A percentile compares a stretch with the other conserved stretches of the same genome.
Conservation (phyloP, 2,797 vertebrate species). For the Mallotus villosus region DNA sequence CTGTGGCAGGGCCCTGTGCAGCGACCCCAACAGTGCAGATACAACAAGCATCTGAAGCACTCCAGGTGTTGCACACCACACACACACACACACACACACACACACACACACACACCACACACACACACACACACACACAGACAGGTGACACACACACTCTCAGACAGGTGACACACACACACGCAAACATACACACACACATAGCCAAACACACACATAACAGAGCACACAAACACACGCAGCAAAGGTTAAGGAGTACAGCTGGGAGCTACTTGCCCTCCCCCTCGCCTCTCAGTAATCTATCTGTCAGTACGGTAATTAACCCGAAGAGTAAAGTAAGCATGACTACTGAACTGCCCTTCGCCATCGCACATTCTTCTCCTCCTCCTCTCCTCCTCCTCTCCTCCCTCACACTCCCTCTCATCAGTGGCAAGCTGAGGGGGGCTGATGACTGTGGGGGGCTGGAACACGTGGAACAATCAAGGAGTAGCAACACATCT, state of each 20-base stretch:
- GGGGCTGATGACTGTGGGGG: slow-evolving; percentile 47
- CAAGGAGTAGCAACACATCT: too few species aligned
- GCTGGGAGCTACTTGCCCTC: slow-evolving; percentile 57
- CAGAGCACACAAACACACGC: slow-evolving; percentile 9
- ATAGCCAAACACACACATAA: slow-evolving; percentile 27
- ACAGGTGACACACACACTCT: slow-evolving; percentile 18
- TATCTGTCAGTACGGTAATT: slow-evolving; percentile 75
- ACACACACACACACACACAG: slow-evolving; percentile 20
- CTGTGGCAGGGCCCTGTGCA: slow-evolving; percentile 51
- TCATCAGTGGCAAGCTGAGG: slow-evolving; percentile 46
- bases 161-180: slow-evolving; percentile 5
- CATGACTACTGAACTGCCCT: slow-evolving; percentile 67
- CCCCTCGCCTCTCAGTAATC: slow-evolving; percentile 57
- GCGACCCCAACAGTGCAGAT: slow-evolving; percentile 58
- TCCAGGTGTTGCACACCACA: slow-evolving; percentile 60
- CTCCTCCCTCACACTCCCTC: slow-evolving; percentile 44
- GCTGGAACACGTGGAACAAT: too few species aligned
- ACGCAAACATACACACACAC: slow-evolving; percentile 4
- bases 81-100: slow-evolving; percentile 20
- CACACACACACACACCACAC: slow-evolving; percentile 19
- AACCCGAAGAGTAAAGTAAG: slow-evolving; percentile 73
- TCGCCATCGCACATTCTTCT: slow-evolving; percentile 63
- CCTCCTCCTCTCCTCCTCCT: slow-evolving; percentile 47
- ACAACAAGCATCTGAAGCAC: slow-evolving; percentile 58
- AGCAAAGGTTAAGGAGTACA: slow-evolving; percentile 63